These are phyloP conservation scores for Drosophila sordidapex DNA, from an alignment of 2,888 invertebrate genomes.

Conservation along the genomic window DNA sequence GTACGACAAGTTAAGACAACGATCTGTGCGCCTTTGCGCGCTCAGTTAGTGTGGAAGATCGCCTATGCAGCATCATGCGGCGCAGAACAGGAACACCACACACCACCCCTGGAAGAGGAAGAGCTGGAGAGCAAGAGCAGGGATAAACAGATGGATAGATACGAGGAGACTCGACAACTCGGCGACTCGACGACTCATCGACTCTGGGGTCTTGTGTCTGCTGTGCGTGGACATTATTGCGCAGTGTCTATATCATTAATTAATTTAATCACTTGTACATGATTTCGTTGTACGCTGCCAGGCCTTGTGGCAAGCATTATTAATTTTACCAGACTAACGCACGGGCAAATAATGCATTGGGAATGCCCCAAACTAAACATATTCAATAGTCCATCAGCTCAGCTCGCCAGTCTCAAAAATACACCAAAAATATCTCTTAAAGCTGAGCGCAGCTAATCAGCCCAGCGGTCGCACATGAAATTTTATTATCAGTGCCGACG, in stretches of 20 bases:
- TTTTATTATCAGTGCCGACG: conserved; percentile 44
- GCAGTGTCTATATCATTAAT: conserved; percentile 83
- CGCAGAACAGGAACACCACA: conserved; percentile 36
- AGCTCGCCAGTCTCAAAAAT: neutral
- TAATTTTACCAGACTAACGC: conserved; percentile 45
- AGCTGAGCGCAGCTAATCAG: conserved; percentile 16
- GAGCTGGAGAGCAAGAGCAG: conserved; percentile 3
- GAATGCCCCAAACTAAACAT: conserved; percentile 43
- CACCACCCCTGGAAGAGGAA: conserved; percentile 5
- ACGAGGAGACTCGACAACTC: conserved; percentile 15
- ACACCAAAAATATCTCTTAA: conserved; percentile 3
- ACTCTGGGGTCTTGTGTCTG: neutral
- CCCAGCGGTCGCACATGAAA: conserved; percentile 7
- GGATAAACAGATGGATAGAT: conserved; percentile 38
- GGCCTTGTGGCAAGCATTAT: conserved; percentile 58
- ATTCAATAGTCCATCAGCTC: conserved; percentile 12
- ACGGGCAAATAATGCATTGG: conserved; percentile 18
- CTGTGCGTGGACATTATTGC: conserved; percentile 81
- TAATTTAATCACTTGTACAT: conserved; percentile 83
- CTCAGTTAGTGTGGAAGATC: neutral
- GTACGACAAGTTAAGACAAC: conserved; percentile 82
- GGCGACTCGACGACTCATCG: neutral
- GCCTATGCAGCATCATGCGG: conserved; percentile 59
- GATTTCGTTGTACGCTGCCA: conserved; percentile 65
- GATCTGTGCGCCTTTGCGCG: conserved; percentile 72